Evolutionary conservation across 30 jellyfish, hydroid and myxozoan species (phyloP).

Genomic region (Phacellophora camtschatica): DNA sequence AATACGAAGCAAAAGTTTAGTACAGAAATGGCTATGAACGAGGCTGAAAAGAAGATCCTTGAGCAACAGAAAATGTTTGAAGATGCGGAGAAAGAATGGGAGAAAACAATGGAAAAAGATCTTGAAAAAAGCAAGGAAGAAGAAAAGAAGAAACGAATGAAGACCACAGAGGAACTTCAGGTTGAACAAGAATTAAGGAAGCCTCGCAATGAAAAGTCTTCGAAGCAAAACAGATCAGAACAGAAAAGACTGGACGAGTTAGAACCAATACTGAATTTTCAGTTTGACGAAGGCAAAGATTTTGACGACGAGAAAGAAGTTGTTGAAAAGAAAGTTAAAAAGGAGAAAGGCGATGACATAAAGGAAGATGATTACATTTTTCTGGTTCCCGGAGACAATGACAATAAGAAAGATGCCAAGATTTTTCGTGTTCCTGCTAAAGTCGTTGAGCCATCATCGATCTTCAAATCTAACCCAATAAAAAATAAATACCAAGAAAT

Average conservation of each 20-base stretch:
- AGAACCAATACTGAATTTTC: conserved; percentile 14
- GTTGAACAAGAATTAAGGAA: conserved; percentile 25
- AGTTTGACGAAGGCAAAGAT: conserved; percentile 27
- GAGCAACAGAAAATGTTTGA: conserved; percentile 41
- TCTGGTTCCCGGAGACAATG: too few species aligned
- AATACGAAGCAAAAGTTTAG: background rate
- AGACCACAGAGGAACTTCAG: conserved; percentile 23
- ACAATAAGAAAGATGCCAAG: background rate
- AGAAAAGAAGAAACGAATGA: background rate
- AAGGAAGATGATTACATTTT: too few species aligned
- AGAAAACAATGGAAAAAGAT: conserved; percentile 36
- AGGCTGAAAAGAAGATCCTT: background rate
- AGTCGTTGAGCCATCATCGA: conserved; percentile 31
- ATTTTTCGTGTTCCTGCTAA: conserved; percentile 24
- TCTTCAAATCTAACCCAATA: background rate
- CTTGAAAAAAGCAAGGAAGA: conserved; percentile 36
- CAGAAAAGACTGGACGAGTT: background rate
- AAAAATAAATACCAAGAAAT: conserved; percentile 25
- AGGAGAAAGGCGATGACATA: too few species aligned
- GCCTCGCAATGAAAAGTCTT: conserved; percentile 7
- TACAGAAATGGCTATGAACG: background rate
- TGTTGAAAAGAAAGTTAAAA: too few species aligned
- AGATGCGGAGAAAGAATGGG: conserved; percentile 65
- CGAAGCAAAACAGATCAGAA: conserved; percentile 8
- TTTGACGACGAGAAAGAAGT: background rate